phyloP scores from a whole-genome alignment of 1,140 invertebrate genomes.

The Drosophila sulfurigaster region DNA sequence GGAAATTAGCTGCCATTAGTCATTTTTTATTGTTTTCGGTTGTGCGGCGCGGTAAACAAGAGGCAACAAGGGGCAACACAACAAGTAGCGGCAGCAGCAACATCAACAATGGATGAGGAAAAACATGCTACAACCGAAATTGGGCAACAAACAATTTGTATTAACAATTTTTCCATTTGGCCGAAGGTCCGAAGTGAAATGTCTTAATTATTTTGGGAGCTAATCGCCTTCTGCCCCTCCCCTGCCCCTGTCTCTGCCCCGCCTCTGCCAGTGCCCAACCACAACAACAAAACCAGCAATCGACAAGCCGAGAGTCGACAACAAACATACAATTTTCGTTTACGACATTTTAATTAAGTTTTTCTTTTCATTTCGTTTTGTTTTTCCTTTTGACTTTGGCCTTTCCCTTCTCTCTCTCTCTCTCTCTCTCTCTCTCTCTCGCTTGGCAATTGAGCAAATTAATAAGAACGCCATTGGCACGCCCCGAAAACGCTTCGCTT shows the following conservation, averaged over 20 bases:
- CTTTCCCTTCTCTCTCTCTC: constrained; percentile 9
- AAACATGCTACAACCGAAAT: constrained; percentile 56
- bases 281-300: constrained; percentile 37
- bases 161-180: constrained; percentile 77
- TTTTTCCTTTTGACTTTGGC: constrained; percentile 28
- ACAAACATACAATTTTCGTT: constrained; percentile 81
- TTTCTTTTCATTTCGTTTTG: constrained; percentile 51
- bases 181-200: constrained; percentile 66
- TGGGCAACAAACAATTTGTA: constrained; percentile 81
- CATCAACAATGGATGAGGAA: constrained; percentile 27
- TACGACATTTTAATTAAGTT: constrained; percentile 84
- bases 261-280: background rate
- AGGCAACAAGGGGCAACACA: constrained; percentile 22
- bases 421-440: background rate
- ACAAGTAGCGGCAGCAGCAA: constrained; percentile 26
- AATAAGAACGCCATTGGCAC: constrained; percentile 81
- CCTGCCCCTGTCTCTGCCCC: background rate
- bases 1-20: constrained; percentile 83
- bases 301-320: constrained; percentile 25
- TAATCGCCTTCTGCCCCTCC: constrained; percentile 47
- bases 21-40: constrained; percentile 84
- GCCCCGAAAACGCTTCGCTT: constrained; percentile 61
- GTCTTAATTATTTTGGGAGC: constrained; percentile 82
- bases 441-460: constrained; percentile 78
- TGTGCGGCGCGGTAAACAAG: constrained; percentile 54